Base-by-base conservation (phyloP, 2,797 vertebrate genomes). In the Chanos chanos region DNA sequence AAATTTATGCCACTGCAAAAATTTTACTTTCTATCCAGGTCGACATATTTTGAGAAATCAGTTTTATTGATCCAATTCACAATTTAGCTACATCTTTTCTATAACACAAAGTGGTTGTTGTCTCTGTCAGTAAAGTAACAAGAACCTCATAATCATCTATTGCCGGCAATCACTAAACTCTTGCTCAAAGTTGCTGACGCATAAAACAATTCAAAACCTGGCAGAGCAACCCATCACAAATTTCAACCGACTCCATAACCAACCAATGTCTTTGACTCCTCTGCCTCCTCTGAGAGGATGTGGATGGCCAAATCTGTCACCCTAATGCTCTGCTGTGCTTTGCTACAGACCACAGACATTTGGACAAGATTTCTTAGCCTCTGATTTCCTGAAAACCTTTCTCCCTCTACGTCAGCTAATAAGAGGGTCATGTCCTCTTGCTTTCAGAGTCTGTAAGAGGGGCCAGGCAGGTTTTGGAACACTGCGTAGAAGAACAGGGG, bases 371-470 rank as follows among this genome's bases (percentile, higher is more conserved):
- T 64, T 64, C 49, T 27, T 56, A 64, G 31, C 59, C 66, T 72
- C 72, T 61, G 73, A 76, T 70, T 76, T 70, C 66, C 63, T 49
- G 60, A 51, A 54, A 57, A 47, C 61, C 70, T 72, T 66, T 66
- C 51, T 27, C 57, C 45, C 52, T 24, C 34, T 59, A 19, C 15
- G 66, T 58, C 60, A 65, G 52, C 63, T 72, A 68, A 74, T 74
- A 74, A 70, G 61, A n/a, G 31, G 48, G 53, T 70, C 56, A 52
- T 45, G 64, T 57, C 62, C 70, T 39, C 47, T n/a, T n/a, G 52
- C 33, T 64, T 68, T 25, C 18, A 34, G 64, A 66, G 49, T 51
- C 47, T 41, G 41, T 43, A 54, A 52, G 39, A 41, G 50, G 70
- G 56, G 39, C 51, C 24, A 36, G 57, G 64, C 64, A 59, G 64